A percentile compares a stretch with the other conserved stretches of the same genome.
Conservation (phyloP, 2,113 vertebrate species). For the Hyla sarda region DNA sequence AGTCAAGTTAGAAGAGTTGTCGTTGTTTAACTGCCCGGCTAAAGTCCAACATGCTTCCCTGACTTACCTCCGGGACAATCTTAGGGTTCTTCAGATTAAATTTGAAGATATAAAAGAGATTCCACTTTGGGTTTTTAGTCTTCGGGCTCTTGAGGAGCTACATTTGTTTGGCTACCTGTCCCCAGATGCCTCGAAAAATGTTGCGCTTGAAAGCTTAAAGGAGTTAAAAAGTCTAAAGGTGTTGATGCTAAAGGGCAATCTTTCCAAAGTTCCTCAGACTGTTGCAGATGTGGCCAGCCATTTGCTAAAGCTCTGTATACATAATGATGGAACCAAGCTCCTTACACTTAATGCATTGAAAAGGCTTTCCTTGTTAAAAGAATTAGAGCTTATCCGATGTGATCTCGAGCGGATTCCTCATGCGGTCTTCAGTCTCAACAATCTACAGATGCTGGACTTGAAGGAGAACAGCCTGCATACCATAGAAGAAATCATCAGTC, state of each 20-base stretch:
- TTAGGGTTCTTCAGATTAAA: constrained; percentile 78
- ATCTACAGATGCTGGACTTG: constrained; percentile 84
- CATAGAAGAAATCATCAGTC: constrained; percentile 87
- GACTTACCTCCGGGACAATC: constrained; percentile 76
- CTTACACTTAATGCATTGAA: constrained; percentile 83
- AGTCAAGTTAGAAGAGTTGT: constrained; percentile 77
- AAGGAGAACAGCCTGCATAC: constrained; percentile 84
- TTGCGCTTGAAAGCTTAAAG: constrained; percentile 77
- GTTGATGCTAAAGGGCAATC: constrained; percentile 76
- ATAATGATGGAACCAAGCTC: constrained; percentile 80
- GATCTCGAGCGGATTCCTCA: constrained; percentile 86
- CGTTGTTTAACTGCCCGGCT: constrained; percentile 77
- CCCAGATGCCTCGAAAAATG: constrained; percentile 73
- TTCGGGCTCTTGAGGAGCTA: constrained; percentile 82
- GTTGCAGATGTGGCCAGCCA: constrained; percentile 77
- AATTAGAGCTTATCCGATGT: constrained; percentile 81
- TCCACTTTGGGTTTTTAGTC: constrained; percentile 83
- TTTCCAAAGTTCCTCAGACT: constrained; percentile 81
- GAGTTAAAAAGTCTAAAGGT: constrained; percentile 81
- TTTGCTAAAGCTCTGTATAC: constrained; percentile 77
- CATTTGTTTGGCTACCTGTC: constrained; percentile 79
- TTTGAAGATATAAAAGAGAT: constrained; percentile 79
- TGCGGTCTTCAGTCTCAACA: constrained; percentile 82
- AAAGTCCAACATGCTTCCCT: constrained; percentile 80
- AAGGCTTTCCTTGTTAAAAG: constrained; percentile 76